These are phyloP conservation scores for Eledona agricola DNA, from an alignment of 2,888 invertebrate genomes.

Conservation along the genomic window DNA sequence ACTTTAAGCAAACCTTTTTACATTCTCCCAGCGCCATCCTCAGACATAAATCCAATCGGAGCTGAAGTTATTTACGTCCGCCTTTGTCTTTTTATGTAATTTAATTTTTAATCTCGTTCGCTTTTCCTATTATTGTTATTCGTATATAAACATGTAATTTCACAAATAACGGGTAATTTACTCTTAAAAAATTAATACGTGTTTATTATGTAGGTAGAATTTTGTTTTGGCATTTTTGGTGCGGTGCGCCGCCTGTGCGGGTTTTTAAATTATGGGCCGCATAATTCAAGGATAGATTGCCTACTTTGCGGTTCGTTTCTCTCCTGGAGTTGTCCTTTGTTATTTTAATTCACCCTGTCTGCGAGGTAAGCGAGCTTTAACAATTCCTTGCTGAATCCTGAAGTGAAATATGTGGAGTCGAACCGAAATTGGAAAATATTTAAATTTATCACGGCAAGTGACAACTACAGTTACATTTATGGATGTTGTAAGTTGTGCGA, in stretches of 20 bases:
- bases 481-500: constrained; percentile 32
- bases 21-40: constrained; percentile 19
- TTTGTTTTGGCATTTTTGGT: no score
- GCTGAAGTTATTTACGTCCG: constrained; percentile 21
- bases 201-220: no score
- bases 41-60: constrained; percentile 24
- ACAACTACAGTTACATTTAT: constrained; percentile 39
- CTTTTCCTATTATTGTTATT: constrained; percentile 1
- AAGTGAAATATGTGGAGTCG: constrained; percentile 39
- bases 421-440: constrained; percentile 39
- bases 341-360: constrained; percentile 44
- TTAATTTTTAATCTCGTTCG: constrained; percentile 8
- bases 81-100: constrained; percentile 16
- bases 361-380: constrained; percentile 39
- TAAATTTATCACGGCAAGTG: constrained; percentile 38
- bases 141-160: no score
- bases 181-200: no score
- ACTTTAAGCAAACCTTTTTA: constrained; percentile 31
- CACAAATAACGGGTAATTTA: no score
- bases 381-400: constrained; percentile 28
- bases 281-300: constrained; percentile 53
- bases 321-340: constrained; percentile 43
- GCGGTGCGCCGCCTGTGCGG: constrained; percentile 18
- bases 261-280: constrained; percentile 20
- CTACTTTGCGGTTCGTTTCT: constrained; percentile 57